Conservation (phyloP, 1,140 invertebrate genomes). For the Drosophila lowei region DNA sequence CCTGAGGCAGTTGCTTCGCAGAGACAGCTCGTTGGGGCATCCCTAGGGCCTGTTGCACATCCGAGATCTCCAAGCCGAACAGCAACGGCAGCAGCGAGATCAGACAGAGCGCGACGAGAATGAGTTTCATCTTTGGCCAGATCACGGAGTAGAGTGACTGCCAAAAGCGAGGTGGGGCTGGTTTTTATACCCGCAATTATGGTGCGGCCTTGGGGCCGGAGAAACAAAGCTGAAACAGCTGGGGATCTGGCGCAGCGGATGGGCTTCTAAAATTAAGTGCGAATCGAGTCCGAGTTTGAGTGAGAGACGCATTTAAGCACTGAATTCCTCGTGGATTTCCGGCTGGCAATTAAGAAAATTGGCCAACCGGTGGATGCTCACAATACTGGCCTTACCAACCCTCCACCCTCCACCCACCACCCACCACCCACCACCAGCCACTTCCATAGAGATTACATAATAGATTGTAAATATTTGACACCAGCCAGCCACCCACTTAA, state of each 20-base stretch:
- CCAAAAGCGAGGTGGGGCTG: conserved; percentile 10
- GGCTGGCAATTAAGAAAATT: conserved; percentile 73
- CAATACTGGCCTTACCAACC: conserved; percentile 37
- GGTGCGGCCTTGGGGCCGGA: not conserved
- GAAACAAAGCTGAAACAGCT: conserved; percentile 24
- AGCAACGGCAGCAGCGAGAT: conserved; percentile 32
- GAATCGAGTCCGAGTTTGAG: not conserved
- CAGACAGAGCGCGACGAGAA: conserved; percentile 21
- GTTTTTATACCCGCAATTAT: conserved; percentile 34
- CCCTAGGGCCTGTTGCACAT: not conserved
- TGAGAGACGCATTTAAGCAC: not conserved
- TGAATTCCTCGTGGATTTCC: conserved; percentile 22
- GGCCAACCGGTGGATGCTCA: conserved; percentile 32
- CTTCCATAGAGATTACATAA: conserved; percentile 47
- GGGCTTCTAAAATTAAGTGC: conserved; percentile 24
- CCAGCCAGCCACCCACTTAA: conserved; percentile 41
- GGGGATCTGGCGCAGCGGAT: conserved; percentile 10
- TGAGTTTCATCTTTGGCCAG: conserved; percentile 31
- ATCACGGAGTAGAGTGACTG: conserved; percentile 22
- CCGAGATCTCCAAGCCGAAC: not conserved
- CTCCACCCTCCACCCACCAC: not conserved
- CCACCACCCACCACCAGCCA: too few species aligned
- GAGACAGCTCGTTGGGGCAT: too few species aligned
- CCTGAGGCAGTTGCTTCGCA: not conserved
- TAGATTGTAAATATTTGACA: conserved; percentile 78